Conservation (phyloP, 1,140 invertebrate species). For the Mamestra configurata region DNA sequence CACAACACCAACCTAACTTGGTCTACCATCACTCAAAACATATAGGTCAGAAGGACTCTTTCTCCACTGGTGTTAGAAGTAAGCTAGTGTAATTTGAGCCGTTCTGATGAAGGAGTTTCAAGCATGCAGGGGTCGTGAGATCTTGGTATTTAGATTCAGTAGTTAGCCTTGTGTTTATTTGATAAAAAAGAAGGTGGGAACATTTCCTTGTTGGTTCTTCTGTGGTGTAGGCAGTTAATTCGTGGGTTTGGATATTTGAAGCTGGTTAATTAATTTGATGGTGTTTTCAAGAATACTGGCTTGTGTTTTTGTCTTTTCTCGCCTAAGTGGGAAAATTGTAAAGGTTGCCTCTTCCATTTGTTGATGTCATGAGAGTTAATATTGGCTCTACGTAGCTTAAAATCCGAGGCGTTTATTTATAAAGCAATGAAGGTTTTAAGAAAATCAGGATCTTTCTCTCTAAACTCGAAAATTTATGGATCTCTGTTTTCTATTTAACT, state of each 20-base stretch:
- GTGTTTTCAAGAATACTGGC: constrained; percentile 39
- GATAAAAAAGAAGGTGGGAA: constrained; percentile 53
- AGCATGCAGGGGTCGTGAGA: constrained; percentile 25
- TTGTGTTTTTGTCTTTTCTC: constrained; percentile 13
- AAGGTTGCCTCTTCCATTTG: not conserved
- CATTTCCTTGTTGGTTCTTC: constrained; percentile 54
- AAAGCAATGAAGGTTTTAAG: not conserved
- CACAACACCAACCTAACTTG: constrained; percentile 37
- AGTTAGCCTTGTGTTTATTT: constrained; percentile 54
- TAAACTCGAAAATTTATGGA: not conserved
- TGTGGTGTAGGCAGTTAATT: constrained; percentile 45
- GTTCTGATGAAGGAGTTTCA: constrained; percentile 21
- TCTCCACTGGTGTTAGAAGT: constrained; percentile 3
- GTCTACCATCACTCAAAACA: not conserved
- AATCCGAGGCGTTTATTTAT: not conserved
- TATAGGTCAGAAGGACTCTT: constrained; percentile 31
- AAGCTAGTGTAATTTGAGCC: constrained; percentile 36
- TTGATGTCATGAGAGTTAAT: too few relatives aligned
- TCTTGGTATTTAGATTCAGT: constrained; percentile 42
- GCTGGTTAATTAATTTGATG: constrained; percentile 47
- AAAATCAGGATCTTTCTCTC: not conserved
- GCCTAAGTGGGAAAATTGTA: constrained; percentile 14
- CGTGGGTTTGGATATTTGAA: constrained; percentile 20
- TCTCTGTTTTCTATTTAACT: too few relatives aligned
- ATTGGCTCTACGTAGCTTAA: too few relatives aligned